A percentile compares a stretch with the other conserved stretches of the same genome.
phyloP scores from a whole-genome alignment of 2,797 vertebrate species.

The Sciaenops ocellatus region DNA sequence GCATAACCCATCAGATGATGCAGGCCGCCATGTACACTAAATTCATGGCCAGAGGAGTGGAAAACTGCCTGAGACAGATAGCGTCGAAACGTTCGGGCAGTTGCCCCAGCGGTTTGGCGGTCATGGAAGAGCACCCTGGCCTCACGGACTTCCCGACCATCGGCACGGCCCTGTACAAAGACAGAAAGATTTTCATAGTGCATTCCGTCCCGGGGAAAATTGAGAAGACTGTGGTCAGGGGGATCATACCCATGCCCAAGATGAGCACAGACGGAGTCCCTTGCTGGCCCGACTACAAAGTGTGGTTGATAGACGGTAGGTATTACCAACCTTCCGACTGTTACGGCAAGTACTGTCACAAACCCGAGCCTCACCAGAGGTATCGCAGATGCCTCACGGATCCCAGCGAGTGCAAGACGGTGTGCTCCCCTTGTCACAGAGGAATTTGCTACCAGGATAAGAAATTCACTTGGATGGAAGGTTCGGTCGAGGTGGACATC shows the following conservation, averaged over 20 bases:
- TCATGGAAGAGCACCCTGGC: conserved; percentile 6
- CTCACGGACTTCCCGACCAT: conserved; percentile 27
- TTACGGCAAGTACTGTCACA: conserved; percentile 19
- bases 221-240: background rate
- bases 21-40: conserved; percentile 43
- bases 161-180: conserved; percentile 30
- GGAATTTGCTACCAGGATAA: conserved; percentile 14
- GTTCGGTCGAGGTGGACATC: background rate
- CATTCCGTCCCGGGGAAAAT: conserved; percentile 7
- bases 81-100: background rate
- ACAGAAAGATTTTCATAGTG: conserved; percentile 46
- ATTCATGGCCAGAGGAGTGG: conserved; percentile 41
- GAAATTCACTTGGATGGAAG: conserved; percentile 25
- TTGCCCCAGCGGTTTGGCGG: conserved; percentile 20
- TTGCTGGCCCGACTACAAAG: conserved; percentile 46
- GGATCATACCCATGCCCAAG: conserved; percentile 35
- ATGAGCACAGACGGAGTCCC: conserved; percentile 37
- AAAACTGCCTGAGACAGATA: conserved; percentile 35
- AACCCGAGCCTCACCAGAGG: background rate
- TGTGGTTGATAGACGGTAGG: conserved; percentile 20
- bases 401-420: conserved; percentile 14
- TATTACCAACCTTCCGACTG: conserved; percentile 38
- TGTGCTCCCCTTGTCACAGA: conserved; percentile 21
- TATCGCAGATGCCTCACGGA: background rate
- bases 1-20: conserved; percentile 34